A percentile compares a stretch with the other conserved stretches of the same genome.
phyloP scores from a whole-genome alignment of 2,888 invertebrate genomes.

The Tinea pellionella region DNA sequence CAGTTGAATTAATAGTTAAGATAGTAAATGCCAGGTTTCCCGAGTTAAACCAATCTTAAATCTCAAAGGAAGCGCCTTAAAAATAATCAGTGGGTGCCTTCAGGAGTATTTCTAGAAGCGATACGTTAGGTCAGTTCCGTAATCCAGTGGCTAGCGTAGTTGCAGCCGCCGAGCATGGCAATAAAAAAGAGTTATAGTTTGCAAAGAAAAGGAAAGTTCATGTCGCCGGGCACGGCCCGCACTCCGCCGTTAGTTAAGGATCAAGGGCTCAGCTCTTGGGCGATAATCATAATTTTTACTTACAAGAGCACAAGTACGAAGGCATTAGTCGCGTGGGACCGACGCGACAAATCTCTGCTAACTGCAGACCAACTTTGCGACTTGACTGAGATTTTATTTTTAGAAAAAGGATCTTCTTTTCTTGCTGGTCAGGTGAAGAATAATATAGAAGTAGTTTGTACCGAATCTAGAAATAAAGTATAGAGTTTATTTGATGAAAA shows the following conservation, averaged over 20 bases:
- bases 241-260: slow-evolving; percentile 57
- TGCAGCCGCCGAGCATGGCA: slow-evolving; percentile 45
- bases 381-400: slow-evolving; percentile 20
- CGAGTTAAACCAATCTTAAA: background rate
- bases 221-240: slow-evolving; percentile 28
- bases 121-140: slow-evolving; percentile 43
- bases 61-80: slow-evolving; percentile 4
- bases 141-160: slow-evolving; percentile 53
- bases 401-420: slow-evolving; percentile 3
- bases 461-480: background rate
- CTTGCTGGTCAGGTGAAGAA: background rate
- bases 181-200: slow-evolving; percentile 71
- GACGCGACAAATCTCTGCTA: slow-evolving; percentile 65
- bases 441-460: background rate
- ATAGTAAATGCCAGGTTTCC: background rate
- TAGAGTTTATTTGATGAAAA: too few species aligned
- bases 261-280: slow-evolving; percentile 62
- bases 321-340: slow-evolving; percentile 46
- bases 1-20: background rate
- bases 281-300: slow-evolving; percentile 71
- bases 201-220: slow-evolving; percentile 63
- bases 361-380: slow-evolving; percentile 63
- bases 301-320: slow-evolving; percentile 51
- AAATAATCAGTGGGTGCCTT: slow-evolving; percentile 18
- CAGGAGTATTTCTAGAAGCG: slow-evolving; percentile 35